Percentiles rank a stretch among this genome's conserved stretches.
Evolutionary conservation across 1,140 invertebrate species (phyloP).

Genomic region (Frieseomelitta varia): DNA sequence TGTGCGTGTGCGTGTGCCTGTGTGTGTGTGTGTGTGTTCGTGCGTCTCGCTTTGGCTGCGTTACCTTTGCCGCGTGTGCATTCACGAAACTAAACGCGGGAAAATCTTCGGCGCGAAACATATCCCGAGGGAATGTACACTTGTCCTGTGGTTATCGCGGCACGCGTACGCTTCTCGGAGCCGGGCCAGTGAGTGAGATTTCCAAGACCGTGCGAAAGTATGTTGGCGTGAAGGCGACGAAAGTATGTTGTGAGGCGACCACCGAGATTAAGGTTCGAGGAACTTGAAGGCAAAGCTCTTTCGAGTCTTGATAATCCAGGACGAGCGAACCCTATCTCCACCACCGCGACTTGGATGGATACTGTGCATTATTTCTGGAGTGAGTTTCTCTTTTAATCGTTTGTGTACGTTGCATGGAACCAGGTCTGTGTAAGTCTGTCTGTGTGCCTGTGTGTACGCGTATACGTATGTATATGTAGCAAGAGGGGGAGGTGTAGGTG

Average conservation of each 20-base stretch:
- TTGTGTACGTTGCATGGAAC: constrained; percentile 13
- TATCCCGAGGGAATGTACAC: constrained; percentile 45
- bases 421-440: background rate
- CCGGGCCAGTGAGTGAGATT: constrained; percentile 48
- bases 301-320: constrained; percentile 54
- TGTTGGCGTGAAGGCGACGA: background rate
- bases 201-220: constrained; percentile 12
- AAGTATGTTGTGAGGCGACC: constrained; percentile 39
- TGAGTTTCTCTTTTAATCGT: constrained; percentile 74
- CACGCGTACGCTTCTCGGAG: constrained; percentile 40
- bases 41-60: constrained; percentile 33
- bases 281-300: constrained; percentile 18
- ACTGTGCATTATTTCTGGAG: constrained; percentile 83
- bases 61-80: constrained; percentile 47
- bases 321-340: constrained; percentile 47
- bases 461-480: background rate
- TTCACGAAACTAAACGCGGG: constrained; percentile 54
- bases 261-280: constrained; percentile 29
- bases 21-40: constrained; percentile 12
- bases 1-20: background rate
- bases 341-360: constrained; percentile 79
- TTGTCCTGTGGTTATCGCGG: constrained; percentile 28
- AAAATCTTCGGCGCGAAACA: constrained; percentile 53
- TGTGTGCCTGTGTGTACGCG: background rate
- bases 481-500: background rate